Evolutionary conservation across 2,113 vertebrate species (phyloP).

Genomic region (Paratilapia polleni): DNA sequence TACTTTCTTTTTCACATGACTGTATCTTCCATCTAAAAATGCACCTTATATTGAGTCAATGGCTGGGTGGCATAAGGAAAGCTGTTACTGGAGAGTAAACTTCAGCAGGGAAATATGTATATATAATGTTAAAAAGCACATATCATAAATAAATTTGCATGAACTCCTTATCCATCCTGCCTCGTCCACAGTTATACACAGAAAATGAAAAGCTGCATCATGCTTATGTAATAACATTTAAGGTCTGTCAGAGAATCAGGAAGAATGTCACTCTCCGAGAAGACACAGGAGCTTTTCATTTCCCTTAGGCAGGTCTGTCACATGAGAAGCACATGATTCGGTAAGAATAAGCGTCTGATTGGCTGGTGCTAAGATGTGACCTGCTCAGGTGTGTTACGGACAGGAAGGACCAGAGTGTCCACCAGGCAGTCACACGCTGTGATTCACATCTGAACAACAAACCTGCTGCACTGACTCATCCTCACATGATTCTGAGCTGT

Average conservation of each 20-base stretch:
- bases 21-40: neutral
- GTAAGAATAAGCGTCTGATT: conserved; percentile 4
- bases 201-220: neutral
- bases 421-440: neutral
- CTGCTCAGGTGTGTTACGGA: conserved; percentile 42
- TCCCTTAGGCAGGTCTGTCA: neutral
- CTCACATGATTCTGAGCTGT: conserved; percentile 26
- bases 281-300: neutral
- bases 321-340: conserved; percentile 26
- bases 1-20: neutral
- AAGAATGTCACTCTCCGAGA: neutral
- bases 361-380: neutral
- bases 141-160: neutral
- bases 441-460: conserved; percentile 36
- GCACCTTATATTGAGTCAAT: rapidly evolving
- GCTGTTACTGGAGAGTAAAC: neutral
- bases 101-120: neutral
- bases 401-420: conserved; percentile 71
- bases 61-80: neutral
- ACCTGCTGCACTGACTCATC: conserved; percentile 33
- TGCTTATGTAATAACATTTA: neutral
- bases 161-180: neutral
- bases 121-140: neutral
- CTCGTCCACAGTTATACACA: neutral
- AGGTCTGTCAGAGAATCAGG: neutral